Conservation (phyloP, 2,888 invertebrate genomes). For the Sminthurides aquaticus region DNA sequence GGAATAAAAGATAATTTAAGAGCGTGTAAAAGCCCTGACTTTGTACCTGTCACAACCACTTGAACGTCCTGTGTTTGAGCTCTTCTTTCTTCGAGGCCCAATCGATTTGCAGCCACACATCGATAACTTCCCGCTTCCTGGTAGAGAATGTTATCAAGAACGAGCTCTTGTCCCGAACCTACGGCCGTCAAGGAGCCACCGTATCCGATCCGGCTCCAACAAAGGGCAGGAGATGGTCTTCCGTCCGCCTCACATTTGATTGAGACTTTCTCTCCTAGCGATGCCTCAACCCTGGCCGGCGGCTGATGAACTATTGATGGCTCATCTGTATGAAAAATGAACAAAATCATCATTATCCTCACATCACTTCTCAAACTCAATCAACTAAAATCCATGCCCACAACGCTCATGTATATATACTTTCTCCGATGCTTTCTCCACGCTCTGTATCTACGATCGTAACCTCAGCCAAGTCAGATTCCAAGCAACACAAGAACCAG, state of each 20-base stretch:
- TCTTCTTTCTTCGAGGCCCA: conserved; percentile 46
- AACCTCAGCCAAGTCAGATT: too few species aligned
- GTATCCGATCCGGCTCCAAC: conserved; percentile 55
- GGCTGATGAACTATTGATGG: conserved; percentile 44
- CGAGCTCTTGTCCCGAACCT: conserved; percentile 56
- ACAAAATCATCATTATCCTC: conserved; percentile 2
- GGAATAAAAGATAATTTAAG: background rate
- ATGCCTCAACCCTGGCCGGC: conserved; percentile 56
- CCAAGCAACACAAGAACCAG: background rate
- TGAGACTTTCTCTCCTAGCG: conserved; percentile 77
- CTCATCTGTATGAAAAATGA: conserved; percentile 41
- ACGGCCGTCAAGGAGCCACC: conserved; percentile 51
- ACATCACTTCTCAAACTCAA: background rate
- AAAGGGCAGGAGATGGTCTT: conserved; percentile 45
- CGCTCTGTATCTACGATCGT: too few species aligned
- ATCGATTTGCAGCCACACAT: conserved; percentile 58
- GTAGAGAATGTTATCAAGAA: conserved; percentile 63
- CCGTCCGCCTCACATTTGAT: conserved; percentile 71
- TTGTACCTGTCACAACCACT: conserved; percentile 50
- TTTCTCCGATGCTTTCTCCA: too few species aligned
- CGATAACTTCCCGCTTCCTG: conserved; percentile 70
- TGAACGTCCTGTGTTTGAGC: conserved; percentile 49
- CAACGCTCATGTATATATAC: too few species aligned
- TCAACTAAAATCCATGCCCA: too few species aligned
- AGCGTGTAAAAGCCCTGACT: background rate